Evolutionary conservation across 2,888 invertebrate genomes (phyloP), one percentile per base, ranked within the genome.

Genomic region (Pammene aurita): DNA sequence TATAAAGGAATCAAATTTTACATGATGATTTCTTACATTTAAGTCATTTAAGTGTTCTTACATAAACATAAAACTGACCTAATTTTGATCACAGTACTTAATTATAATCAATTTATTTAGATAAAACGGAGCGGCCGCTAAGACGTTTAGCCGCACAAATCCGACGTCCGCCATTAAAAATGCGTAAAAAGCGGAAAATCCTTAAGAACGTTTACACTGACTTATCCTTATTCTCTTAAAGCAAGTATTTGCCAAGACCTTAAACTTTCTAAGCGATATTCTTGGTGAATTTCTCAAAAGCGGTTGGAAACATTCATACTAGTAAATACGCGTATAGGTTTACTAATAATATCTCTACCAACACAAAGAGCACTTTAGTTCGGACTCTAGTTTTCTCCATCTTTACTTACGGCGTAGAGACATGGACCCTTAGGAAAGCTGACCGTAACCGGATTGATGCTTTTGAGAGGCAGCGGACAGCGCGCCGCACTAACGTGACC

Each of bases 101-200:
- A 61, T 61, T 61, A 61, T 50, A 18, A 61, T 61, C 48, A 61
- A 61, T 50, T 48, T 61, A 50, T 61, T 61, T 61, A 35, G 61
- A 61, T 61, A 61, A 61, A 61, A 14, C 60, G 14, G 18, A 18
- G 38, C 18, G 38, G 10, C 50, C 48, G 61, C 48, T 61, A 61
- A 61, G 61, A 38, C 50, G 50, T 50, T 61, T 50, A 61, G 16
- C 48, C 50, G 4, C 48, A 13, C 38, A 50, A 61, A 61, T 61
- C 61, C 38, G 61, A 48, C 38, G 50, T 46, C 35, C n/a, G 18
- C 61, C 46, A 61, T 61, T 61, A 61, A 61, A 50, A 61, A 61
- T 61, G 61, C 61, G 61, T 61, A 61, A 50, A 61, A 50, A 50
- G 61, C 48, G 61, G 61, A 61, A 60, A 61, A 61, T 38, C 61